These are phyloP conservation scores for Heterotilapia buettikoferi DNA, from an alignment of 2,113 vertebrate genomes.

Conservation along the genomic window DNA sequence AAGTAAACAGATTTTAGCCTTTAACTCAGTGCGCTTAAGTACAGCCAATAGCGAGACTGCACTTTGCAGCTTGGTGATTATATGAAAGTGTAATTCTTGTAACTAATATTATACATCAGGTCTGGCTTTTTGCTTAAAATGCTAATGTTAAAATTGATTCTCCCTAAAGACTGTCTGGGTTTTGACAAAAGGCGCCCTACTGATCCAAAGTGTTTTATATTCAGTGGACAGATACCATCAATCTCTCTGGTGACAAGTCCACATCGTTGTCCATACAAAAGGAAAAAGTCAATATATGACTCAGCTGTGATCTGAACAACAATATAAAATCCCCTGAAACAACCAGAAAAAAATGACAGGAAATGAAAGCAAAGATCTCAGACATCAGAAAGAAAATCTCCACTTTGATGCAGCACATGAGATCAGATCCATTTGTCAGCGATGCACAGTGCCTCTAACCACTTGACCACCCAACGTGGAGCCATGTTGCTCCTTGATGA, in stretches of 20 bases:
- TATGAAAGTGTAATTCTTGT: neutral
- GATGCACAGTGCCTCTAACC: neutral
- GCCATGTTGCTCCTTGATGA: neutral
- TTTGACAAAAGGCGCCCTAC: neutral
- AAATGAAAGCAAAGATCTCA: neutral
- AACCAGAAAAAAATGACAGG: neutral
- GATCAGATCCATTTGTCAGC: neutral
- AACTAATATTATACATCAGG: neutral
- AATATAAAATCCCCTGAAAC: neutral
- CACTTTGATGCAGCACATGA: neutral
- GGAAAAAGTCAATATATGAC: neutral
- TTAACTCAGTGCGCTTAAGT: neutral
- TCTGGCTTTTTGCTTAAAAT: neutral
- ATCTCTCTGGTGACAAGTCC: neutral
- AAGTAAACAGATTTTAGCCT: neutral
- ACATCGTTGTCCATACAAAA: neutral
- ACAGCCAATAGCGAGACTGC: neutral
- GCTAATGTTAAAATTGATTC: neutral
- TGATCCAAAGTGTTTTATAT: neutral
- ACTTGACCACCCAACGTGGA: neutral
- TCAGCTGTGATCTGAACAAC: neutral
- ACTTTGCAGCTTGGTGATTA: neutral
- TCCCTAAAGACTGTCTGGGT: neutral
- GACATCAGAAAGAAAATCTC: neutral
- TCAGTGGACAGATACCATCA: neutral